A percentile compares a stretch with the other conserved stretches of the same genome.
These are phyloP conservation scores for Penaeus chinensis DNA, from an alignment of 1,140 invertebrate genomes.

Conservation along the genomic window DNA sequence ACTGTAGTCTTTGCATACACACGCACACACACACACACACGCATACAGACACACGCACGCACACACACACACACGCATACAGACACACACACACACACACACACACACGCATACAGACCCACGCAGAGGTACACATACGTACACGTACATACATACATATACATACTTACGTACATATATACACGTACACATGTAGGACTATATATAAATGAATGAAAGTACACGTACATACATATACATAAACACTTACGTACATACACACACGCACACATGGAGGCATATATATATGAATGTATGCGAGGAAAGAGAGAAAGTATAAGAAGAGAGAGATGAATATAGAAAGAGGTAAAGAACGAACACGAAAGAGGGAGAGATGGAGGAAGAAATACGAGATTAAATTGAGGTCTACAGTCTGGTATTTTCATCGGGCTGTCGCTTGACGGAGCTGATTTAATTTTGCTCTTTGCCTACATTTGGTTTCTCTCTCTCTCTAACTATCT, in stretches of 20 bases:
- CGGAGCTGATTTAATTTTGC: too few relatives aligned
- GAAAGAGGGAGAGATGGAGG: background rate
- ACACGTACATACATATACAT: constrained; percentile 21
- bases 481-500: too few relatives aligned
- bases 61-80: too few relatives aligned
- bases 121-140: background rate
- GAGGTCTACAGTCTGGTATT: background rate
- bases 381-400: background rate
- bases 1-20: too few relatives aligned
- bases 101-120: background rate
- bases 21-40: too few relatives aligned
- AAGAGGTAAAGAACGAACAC: background rate
- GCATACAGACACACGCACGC: too few relatives aligned
- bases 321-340: too few relatives aligned
- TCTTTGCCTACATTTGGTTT: too few relatives aligned
- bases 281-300: constrained; percentile 5
- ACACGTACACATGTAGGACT: background rate
- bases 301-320: background rate
- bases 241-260: constrained; percentile 13
- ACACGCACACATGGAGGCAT: background rate
- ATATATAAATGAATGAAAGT: constrained; percentile 8
- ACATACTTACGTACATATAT: constrained; percentile 9
- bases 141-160: constrained; percentile 15
- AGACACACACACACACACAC: background rate
- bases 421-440: too few relatives aligned